Conservation (phyloP, 2,113 vertebrate species). For the Bucco capensis region DNA sequence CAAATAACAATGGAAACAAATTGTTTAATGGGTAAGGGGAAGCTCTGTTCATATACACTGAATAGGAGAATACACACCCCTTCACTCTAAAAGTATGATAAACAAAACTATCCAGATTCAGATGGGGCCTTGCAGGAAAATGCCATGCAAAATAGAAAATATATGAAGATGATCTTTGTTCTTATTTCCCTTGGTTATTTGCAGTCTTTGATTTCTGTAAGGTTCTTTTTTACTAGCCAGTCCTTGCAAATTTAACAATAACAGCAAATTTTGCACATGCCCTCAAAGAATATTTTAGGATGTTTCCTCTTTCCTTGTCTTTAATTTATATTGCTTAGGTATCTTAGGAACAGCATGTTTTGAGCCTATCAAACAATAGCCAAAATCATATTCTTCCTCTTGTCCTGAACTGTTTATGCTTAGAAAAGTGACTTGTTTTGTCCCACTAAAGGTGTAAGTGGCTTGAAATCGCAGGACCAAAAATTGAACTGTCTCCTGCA, state of each 20-base stretch:
- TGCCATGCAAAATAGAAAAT: neutral
- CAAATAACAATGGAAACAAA: neutral
- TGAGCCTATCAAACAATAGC: neutral
- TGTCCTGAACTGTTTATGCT: neutral
- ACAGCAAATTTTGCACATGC: neutral
- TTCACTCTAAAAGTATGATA: neutral
- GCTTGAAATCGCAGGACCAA: neutral
- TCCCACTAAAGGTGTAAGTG: neutral
- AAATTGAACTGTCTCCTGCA: fast-evolving
- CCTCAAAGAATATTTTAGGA: neutral
- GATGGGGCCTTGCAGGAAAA: neutral
- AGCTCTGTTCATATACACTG: neutral
- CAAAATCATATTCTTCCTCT: neutral
- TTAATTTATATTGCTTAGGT: neutral
- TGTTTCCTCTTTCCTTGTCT: neutral
- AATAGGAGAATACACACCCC: neutral
- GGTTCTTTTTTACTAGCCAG: neutral
- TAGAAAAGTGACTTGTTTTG: neutral
- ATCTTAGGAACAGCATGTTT: neutral
- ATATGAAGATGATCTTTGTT: fast-evolving
- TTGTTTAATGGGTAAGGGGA: neutral
- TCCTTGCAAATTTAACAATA: neutral
- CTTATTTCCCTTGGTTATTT: neutral
- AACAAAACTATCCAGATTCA: neutral
- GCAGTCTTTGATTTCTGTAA: neutral